These are phyloP conservation scores for Troglohyphantes excavatus DNA, from an alignment of 2,888 invertebrate species.

Conservation along the genomic window DNA sequence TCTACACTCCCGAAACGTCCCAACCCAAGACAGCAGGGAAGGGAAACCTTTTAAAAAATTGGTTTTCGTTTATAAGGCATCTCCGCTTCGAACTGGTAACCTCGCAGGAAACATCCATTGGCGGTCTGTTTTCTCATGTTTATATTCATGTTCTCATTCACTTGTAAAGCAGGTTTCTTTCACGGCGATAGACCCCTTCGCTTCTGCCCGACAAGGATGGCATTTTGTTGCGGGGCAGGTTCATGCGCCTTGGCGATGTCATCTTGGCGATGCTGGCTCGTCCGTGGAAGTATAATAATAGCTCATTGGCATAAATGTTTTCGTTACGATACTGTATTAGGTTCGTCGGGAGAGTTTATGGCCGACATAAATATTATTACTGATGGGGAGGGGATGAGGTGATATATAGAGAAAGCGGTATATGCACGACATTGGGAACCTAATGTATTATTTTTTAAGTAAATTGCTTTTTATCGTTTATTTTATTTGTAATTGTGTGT, in stretches of 20 bases:
- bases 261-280: background rate
- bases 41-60: conserved; percentile 9
- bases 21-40: background rate
- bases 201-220: background rate
- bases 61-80: conserved; percentile 1
- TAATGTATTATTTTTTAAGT: too few relatives aligned
- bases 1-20: background rate
- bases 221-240: background rate
- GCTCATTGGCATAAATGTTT: background rate
- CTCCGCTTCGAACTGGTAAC: background rate
- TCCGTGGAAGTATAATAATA: background rate
- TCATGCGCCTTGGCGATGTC: background rate
- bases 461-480: too few relatives aligned
- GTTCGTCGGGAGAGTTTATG: background rate
- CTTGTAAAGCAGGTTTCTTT: conserved; percentile 21
- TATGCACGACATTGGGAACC: too few relatives aligned
- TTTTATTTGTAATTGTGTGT: too few relatives aligned
- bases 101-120: conserved; percentile 31
- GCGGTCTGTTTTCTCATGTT: conserved; percentile 43
- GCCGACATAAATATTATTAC: background rate
- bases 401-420: too few relatives aligned
- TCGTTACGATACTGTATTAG: background rate
- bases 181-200: background rate
- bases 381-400: background rate
- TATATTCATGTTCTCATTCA: conserved; percentile 52